A percentile compares a stretch with the other conserved stretches of the same genome.
These are phyloP conservation scores for Pemphredon lugubris DNA, from an alignment of 2,888 invertebrate species.

Conservation along the genomic window DNA sequence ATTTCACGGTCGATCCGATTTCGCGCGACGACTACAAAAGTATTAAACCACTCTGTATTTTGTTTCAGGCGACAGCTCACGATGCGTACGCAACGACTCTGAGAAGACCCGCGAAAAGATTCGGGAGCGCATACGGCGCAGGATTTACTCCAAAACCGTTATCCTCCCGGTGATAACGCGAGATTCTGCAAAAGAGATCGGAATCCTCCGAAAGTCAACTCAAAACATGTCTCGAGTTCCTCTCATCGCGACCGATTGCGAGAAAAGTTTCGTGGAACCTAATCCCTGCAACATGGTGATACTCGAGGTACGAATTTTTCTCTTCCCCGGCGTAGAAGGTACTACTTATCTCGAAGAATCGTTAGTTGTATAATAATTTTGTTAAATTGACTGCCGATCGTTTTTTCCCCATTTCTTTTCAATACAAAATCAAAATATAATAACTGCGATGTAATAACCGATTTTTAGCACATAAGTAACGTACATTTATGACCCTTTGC, in stretches of 20 bases:
- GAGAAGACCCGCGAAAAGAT: constrained; percentile 56
- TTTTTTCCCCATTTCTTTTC: too few relatives aligned
- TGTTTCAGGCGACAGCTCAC: constrained; percentile 59
- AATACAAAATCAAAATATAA: too few relatives aligned
- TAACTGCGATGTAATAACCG: too few relatives aligned
- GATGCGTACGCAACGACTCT: constrained; percentile 51
- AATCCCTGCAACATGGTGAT: constrained; percentile 65
- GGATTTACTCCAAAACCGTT: constrained; percentile 51
- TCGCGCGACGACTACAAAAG: neutral
- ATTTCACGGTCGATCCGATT: too few relatives aligned
- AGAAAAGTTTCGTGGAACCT: constrained; percentile 32
- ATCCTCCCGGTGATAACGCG: constrained; percentile 38
- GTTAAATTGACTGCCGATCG: too few relatives aligned
- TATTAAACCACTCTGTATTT: constrained; percentile 9
- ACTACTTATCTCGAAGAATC: too few relatives aligned
- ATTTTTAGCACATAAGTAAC: too few relatives aligned
- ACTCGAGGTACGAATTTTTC: constrained; percentile 70
- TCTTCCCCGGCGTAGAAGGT: too few relatives aligned
- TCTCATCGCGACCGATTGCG: constrained; percentile 57
- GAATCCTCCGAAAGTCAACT: constrained; percentile 6
- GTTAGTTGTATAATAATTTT: too few relatives aligned
- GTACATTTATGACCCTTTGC: too few relatives aligned
- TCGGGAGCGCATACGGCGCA: constrained; percentile 52
- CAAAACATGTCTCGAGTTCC: constrained; percentile 68
- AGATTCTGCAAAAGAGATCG: constrained; percentile 29